phyloP scores from a whole-genome alignment of 1,140 invertebrate genomes.

The Halesus radiatus region DNA sequence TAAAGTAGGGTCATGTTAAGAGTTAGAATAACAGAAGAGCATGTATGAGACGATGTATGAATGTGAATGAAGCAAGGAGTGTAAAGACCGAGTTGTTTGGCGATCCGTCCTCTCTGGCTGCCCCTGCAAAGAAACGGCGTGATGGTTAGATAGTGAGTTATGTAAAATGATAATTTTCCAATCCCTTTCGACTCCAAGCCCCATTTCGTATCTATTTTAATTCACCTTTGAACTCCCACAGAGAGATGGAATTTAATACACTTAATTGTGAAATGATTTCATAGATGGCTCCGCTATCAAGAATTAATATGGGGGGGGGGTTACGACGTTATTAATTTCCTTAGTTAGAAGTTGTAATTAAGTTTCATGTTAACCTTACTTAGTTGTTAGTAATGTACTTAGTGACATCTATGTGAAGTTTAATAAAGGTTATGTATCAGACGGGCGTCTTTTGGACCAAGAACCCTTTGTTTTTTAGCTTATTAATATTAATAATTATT shows the following conservation, averaged over 20 bases:
- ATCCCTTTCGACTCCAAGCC: background rate
- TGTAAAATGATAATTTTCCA: background rate
- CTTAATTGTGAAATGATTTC: conserved; percentile 47
- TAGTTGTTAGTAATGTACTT: background rate
- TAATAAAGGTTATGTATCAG: no score
- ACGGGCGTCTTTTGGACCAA: no score
- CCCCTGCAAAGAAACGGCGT: no score
- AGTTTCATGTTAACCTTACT: background rate
- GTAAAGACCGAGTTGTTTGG: no score
- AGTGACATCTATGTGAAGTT: background rate
- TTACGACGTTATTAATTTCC: conserved; percentile 41
- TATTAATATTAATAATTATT: no score
- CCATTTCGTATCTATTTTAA: background rate
- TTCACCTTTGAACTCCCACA: conserved; percentile 6
- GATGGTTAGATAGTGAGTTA: no score
- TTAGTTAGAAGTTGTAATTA: conserved; percentile 25
- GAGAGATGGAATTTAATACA: conserved; percentile 33
- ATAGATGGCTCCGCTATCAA: conserved; percentile 34
- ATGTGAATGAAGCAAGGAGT: no score
- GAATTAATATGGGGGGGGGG: conserved; percentile 3
- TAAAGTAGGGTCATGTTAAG: no score
- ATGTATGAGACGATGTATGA: no score
- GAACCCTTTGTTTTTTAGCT: no score
- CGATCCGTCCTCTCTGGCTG: no score
- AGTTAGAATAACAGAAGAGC: no score